These are phyloP conservation scores for Pseudomyrmex cubaensis DNA, from an alignment of 1,140 invertebrate species.

Conservation along the genomic window DNA sequence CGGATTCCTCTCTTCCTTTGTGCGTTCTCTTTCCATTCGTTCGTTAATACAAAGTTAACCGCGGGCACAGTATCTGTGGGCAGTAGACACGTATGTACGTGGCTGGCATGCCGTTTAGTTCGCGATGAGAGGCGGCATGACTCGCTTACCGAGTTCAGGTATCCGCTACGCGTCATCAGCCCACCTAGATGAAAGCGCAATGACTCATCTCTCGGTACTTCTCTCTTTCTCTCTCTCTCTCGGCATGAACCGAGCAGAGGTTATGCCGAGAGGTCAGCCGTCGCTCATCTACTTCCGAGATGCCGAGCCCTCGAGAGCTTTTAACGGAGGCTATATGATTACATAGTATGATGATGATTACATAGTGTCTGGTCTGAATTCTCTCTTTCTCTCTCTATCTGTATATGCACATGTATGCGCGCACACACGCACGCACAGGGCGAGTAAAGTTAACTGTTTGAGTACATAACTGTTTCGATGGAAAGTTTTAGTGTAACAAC, in stretches of 20 bases:
- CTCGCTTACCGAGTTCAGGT: slow-evolving; percentile 73
- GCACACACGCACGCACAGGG: too few species aligned
- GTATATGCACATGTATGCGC: too few species aligned
- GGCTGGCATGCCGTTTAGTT: slow-evolving; percentile 75
- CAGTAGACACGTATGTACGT: slow-evolving; percentile 73
- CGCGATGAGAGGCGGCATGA: slow-evolving; percentile 70
- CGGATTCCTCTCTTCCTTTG: slow-evolving; percentile 14
- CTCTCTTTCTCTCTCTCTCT: not conserved
- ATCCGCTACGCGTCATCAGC: slow-evolving; percentile 70
- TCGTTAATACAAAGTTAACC: slow-evolving; percentile 3
- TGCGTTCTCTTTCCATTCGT: slow-evolving; percentile 13
- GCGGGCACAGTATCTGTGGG: slow-evolving; percentile 5
- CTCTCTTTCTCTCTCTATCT: too few species aligned
- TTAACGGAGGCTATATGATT: slow-evolving; percentile 10
- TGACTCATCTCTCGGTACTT: slow-evolving; percentile 70
- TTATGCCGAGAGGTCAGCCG: slow-evolving; percentile 64
- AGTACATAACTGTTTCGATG: too few species aligned
- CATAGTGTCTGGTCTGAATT: slow-evolving; percentile 7
- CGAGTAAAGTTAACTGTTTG: too few species aligned
- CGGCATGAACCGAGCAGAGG: slow-evolving; percentile 51
- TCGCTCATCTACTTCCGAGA: slow-evolving; percentile 42
- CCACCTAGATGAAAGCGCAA: slow-evolving; percentile 74
- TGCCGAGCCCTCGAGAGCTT: slow-evolving; percentile 31
- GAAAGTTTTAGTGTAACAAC: too few species aligned
- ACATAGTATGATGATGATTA: slow-evolving; percentile 38